These are phyloP conservation scores for Trichonephila inaurata DNA, from an alignment of 1,140 invertebrate species.

Conservation along the genomic window DNA sequence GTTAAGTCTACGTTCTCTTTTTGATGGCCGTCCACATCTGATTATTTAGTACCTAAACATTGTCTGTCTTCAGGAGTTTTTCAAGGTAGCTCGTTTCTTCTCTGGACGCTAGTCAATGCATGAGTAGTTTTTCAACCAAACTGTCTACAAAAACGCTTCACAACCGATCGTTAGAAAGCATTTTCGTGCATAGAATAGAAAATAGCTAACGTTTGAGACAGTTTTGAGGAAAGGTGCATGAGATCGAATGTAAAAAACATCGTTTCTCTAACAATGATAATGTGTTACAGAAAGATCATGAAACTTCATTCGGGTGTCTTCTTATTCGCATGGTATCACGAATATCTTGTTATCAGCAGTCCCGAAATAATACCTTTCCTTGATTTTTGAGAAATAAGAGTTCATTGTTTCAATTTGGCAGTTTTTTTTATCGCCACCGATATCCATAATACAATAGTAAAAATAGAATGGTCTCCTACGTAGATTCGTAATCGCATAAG, in stretches of 20 bases:
- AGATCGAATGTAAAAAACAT: background rate
- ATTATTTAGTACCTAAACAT: slow-evolving; percentile 38
- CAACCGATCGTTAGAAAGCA: slow-evolving; percentile 7
- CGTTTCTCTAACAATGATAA: background rate
- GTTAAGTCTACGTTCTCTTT: background rate
- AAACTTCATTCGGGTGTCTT: background rate
- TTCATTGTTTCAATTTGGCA: background rate
- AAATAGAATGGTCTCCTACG: background rate
- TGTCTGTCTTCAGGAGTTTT: background rate
- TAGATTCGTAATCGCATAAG: background rate
- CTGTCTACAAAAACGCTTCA: background rate
- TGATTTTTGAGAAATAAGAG: background rate
- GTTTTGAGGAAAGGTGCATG: slow-evolving; percentile 7
- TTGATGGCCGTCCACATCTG: slow-evolving; percentile 12
- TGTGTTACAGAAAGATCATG: background rate
- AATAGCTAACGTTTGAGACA: background rate
- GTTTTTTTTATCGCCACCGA: background rate
- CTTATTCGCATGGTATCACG: background rate
- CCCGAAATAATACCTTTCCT: background rate
- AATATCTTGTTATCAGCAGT: background rate
- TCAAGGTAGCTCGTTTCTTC: background rate
- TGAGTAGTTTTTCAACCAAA: background rate
- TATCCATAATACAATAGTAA: background rate
- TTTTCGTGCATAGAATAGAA: slow-evolving; percentile 20
- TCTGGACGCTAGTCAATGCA: background rate